Base-by-base conservation (phyloP, 2,888 invertebrate species). In the Perizoma affinitatum region DNA sequence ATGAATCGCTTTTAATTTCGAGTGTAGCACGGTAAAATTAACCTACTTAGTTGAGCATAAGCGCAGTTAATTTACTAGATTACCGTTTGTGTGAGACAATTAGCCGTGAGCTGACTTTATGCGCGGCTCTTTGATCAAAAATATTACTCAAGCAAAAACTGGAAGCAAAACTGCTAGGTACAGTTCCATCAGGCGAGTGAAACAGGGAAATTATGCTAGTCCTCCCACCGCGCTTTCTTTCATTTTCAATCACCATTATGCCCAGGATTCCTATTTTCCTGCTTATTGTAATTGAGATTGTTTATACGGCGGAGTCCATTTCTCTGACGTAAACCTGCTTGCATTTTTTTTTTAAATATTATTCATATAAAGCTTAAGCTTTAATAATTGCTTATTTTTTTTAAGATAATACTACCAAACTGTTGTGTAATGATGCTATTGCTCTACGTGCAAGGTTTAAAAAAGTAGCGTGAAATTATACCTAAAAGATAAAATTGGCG, bases 51-150 rank as follows among this genome's bases (percentile, higher is more conserved):
- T 63, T 63, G 58, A 65, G 70, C 65, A 77, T 76, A 76, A 75
- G 73, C 73, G 79, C 73, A 76, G 75, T 79, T 76, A 76, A 79
- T 79, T 80, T 76, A 73, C 69, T 66, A 75, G 77, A 76, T 80
- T 78, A 77, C 72, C 75, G 74, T 75, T 80, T 75, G 73, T 73
- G 68, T 71, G 71, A 75, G 74, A 74, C 73, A 74, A 76, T 76
- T 75, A 77, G 73, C 71, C 66, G 71, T 70, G 72, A 79, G 73
- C 74, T 71, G 76, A 80, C 72, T 78, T 79, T 77, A 78, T 78
- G 77, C 74, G 75, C 67, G 61, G 70, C 70, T 67, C 49, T 69
- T 78, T 75, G 70, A 66, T 51, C 43, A 72, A 71, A 75, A 70
- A 76, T 72, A 75, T 73, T 72, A 71, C 71, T 67, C 68, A 44